Evolutionary conservation across 2,113 vertebrate species (phyloP).

Genomic region (Raja brachyura): DNA sequence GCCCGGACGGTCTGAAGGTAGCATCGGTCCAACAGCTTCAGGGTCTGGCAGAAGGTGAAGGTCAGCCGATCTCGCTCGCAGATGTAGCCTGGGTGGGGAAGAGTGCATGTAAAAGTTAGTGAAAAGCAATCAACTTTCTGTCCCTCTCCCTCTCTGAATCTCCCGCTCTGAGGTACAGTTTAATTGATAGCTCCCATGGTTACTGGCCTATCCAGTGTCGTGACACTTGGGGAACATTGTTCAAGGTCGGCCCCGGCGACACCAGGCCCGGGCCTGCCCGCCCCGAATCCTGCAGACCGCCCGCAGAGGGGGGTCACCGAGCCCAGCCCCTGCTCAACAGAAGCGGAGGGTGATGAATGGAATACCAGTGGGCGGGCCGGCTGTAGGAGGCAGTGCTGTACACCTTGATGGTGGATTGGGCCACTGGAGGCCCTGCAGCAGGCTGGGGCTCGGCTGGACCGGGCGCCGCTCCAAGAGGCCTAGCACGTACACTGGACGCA

Average conservation of each 20-base stretch:
- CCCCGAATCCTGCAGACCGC: no score
- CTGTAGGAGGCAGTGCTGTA: no score
- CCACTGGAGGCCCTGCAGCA: no score
- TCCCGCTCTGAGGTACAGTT: neutral
- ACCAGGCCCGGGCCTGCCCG: no score
- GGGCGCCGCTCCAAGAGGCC: no score
- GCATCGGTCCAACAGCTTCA: slow-evolving; percentile 73
- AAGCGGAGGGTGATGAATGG: no score
- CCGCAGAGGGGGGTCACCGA: no score
- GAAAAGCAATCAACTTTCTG: neutral
- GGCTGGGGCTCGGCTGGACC: no score
- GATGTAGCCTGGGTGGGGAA: slow-evolving; percentile 48
- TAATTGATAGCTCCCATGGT: neutral
- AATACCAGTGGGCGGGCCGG: no score
- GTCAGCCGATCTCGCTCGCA: slow-evolving; percentile 71
- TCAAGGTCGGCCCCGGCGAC: neutral
- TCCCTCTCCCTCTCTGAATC: neutral
- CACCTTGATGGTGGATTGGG: no score
- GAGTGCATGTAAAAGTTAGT: neutral
- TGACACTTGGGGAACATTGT: neutral
- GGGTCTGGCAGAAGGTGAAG: slow-evolving; percentile 74
- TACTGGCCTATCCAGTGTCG: neutral
- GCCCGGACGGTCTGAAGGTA: slow-evolving; percentile 55
- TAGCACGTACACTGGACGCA: no score
- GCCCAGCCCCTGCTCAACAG: no score